Conservation (phyloP, 1,140 invertebrate genomes). For the Pogonomyrmex barbatus region DNA sequence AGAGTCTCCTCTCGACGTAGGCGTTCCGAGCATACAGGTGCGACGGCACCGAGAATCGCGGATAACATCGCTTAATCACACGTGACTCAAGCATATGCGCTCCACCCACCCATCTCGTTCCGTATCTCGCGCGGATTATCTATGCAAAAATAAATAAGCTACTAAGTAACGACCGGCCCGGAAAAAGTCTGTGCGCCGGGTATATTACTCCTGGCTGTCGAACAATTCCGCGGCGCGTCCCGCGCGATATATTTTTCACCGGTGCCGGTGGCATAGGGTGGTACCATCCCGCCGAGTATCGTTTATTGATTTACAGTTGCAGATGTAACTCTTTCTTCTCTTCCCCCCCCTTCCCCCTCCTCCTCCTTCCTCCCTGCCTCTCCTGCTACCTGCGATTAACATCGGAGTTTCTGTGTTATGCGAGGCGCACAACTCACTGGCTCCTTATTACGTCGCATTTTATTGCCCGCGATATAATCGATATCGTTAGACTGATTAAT, state of each 20-base stretch:
- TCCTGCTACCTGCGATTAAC: constrained; percentile 54
- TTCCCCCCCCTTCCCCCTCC: background rate
- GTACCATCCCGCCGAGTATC: constrained; percentile 55
- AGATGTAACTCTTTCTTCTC: constrained; percentile 59
- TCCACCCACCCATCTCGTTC: constrained; percentile 81
- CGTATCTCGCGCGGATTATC: constrained; percentile 83
- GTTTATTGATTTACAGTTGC: constrained; percentile 76
- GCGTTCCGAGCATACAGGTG: constrained; percentile 82
- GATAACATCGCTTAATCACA: constrained; percentile 85
- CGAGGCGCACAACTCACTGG: constrained; percentile 31
- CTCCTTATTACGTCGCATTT: constrained; percentile 70
- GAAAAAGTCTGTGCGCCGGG: constrained; percentile 45
- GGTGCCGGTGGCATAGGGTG: constrained; percentile 60
- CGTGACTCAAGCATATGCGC: constrained; percentile 81
- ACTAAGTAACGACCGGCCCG: constrained; percentile 76
- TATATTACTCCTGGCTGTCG: constrained; percentile 72
- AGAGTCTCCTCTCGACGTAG: constrained; percentile 75
- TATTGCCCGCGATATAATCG: constrained; percentile 66
- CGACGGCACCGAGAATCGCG: constrained; percentile 77
- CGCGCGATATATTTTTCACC: constrained; percentile 43
- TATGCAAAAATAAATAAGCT: constrained; percentile 85
- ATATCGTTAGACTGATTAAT: constrained; percentile 71
- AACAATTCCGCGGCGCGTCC: constrained; percentile 54
- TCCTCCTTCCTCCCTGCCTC: no score
- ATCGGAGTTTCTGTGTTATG: constrained; percentile 57